Percentiles rank a stretch among this genome's conserved stretches.
Conservation (phyloP, 2,113 vertebrate genomes). For the Heterotis niloticus region DNA sequence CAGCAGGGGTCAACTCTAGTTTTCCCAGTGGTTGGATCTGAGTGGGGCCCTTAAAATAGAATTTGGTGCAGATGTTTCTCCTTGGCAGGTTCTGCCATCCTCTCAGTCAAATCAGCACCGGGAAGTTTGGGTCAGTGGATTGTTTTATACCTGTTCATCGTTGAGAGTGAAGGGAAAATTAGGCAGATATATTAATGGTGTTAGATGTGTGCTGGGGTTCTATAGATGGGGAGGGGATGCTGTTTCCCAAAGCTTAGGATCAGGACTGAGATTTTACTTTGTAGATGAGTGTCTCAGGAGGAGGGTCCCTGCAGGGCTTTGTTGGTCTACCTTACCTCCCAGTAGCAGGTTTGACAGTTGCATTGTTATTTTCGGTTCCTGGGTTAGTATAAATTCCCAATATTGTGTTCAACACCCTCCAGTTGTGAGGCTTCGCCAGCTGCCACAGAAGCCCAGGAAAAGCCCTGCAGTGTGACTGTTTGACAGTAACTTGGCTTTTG, state of each 20-base stretch:
- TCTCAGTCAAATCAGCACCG: slow-evolving; percentile 36
- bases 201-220: slow-evolving; percentile 22
- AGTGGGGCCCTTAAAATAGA: slow-evolving; percentile 42
- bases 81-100: slow-evolving; percentile 44
- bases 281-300: not conserved
- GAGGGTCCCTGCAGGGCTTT: not conserved
- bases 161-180: slow-evolving; percentile 27
- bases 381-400: no score
- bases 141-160: slow-evolving; percentile 40
- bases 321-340: not conserved
- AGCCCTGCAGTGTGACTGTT: not conserved
- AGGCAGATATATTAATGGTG: slow-evolving; percentile 32
- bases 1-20: slow-evolving; percentile 35
- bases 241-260: not conserved
- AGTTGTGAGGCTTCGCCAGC: no score
- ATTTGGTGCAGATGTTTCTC: slow-evolving; percentile 46
- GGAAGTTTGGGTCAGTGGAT: slow-evolving; percentile 32
- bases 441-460: no score
- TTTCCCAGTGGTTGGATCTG: slow-evolving; percentile 37
- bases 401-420: no score
- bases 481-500: not conserved
- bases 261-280: not conserved
- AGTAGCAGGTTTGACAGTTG: not conserved
- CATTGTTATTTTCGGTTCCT: no score
- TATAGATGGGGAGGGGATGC: no score